Base-by-base conservation (phyloP, 2,888 invertebrate species). In the Nemurella pictetii region DNA sequence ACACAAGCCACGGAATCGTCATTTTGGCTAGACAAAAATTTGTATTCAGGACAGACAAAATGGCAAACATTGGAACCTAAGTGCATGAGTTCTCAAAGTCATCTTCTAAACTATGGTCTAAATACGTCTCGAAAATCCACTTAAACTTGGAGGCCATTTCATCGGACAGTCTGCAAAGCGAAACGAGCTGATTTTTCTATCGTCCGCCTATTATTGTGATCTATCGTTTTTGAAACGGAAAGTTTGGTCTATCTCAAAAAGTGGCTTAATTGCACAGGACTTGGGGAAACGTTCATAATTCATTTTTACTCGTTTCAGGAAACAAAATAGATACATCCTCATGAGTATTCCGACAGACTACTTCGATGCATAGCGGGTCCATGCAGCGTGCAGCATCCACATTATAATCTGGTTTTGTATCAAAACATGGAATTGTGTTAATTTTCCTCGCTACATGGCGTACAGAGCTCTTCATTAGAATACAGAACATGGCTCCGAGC, bases 391-490 rank as follows among this genome's bases (percentile, higher is more conserved):
- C 32, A 32, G 32, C 73, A 73, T 4, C 4, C 26, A 75, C 28
- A 75, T 75, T 9, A 26, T 27, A 75, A 75, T 75, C 28, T 26
- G 75, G 26, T 75, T 26, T 28, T 25, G 75, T 75, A 27, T 75
- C 75, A 75, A 75, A 75, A 28, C 28, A 75, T 27, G 26, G 75
- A 75, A 75, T 75, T 75, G 75, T 75, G 26, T 75, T 26, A 75
- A 75, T 75, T 75, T 75, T 27, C 4, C 75, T 75, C 75, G 27
- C 27, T 75, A 28, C 75, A 75, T 75, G 27, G 28, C 75, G 75
- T 75, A 26, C 26, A 75, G 27, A 75, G 7, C 75, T 75, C 75
- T 75, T 75, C 75, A 75, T 75, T 75, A 75, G 75, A 25, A 75
- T n/a, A 75, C 75, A 75, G 75, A 75, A 75, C 75, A 75, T 75